A percentile compares a stretch with the other conserved stretches of the same genome.
These are phyloP conservation scores for Zosterops hypoxanthus DNA, from an alignment of 2,113 vertebrate species.

Conservation along the genomic window DNA sequence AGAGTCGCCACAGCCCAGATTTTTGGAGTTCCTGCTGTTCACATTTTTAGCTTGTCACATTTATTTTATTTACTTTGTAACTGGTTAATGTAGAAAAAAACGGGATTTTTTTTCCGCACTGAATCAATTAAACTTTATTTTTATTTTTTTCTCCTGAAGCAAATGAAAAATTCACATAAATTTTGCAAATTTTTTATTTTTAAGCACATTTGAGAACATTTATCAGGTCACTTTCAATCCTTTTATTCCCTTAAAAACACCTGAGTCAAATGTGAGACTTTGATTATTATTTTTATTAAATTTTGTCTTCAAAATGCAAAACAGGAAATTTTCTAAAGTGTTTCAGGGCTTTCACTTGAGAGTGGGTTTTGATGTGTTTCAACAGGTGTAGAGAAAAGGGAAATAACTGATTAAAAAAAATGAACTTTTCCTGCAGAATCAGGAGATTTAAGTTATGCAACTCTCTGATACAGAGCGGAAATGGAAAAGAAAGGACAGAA, in stretches of 20 bases:
- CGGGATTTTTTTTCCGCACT: no score
- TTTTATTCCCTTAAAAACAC: neutral
- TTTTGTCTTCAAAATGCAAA: neutral
- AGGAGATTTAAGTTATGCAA: no score
- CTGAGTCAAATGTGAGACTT: neutral
- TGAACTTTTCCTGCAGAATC: no score
- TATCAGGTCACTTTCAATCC: neutral
- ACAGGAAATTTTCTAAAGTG: slow-evolving; percentile 34
- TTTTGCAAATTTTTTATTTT: neutral
- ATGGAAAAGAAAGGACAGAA: no score
- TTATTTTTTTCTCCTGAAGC: neutral
- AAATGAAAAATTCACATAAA: neutral
- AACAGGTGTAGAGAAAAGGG: no score
- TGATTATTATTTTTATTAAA: neutral
- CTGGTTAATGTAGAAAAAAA: neutral
- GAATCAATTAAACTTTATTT: neutral
- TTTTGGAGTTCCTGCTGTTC: neutral
- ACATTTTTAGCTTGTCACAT: neutral
- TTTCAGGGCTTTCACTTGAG: no score
- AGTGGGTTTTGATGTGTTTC: no score
- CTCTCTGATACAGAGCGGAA: no score
- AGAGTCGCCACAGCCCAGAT: neutral
- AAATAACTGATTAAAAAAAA: no score
- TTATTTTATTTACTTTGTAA: neutral
- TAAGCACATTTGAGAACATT: neutral